Percentiles rank a stretch among this genome's conserved stretches.
These are phyloP conservation scores for Sinocyclocheilus anshuiensis DNA, from an alignment of 2,113 vertebrate genomes.

Conservation along the genomic window DNA sequence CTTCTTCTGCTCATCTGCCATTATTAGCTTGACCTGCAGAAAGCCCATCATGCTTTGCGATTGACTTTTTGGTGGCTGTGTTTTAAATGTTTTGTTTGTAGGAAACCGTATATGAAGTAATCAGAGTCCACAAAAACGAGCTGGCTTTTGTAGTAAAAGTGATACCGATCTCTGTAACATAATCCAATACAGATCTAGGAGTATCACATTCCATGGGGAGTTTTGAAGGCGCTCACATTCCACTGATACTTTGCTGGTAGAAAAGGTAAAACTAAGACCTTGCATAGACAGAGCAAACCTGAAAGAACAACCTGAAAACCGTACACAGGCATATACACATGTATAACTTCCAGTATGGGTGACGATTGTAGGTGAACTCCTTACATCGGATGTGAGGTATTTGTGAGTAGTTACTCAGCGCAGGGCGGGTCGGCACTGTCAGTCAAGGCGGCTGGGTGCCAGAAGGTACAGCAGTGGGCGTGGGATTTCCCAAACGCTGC, in stretches of 20 bases:
- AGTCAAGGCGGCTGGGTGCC: conserved; percentile 14
- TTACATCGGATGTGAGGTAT: not conserved
- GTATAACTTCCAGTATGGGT: not conserved
- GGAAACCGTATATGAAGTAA: conserved; percentile 33
- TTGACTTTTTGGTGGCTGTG: not conserved
- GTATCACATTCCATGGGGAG: not conserved
- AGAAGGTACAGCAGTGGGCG: conserved; percentile 28
- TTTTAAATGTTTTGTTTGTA: conserved; percentile 1
- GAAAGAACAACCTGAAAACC: not conserved
- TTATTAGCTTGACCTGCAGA: not conserved
- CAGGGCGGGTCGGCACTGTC: conserved; percentile 24
- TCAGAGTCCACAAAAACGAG: conserved; percentile 13
- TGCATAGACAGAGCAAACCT: not conserved
- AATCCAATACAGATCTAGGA: conserved; percentile 8
- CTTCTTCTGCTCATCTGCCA: too few relatives aligned
- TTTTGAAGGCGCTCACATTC: not conserved
- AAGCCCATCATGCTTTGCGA: not conserved
- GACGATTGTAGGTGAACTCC: not conserved
- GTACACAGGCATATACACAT: not conserved
- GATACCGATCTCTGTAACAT: conserved; percentile 28
- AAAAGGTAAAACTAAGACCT: not conserved
- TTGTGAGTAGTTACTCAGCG: conserved; percentile 21
- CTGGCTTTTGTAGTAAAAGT: conserved; percentile 18
- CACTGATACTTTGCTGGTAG: conserved; percentile 7
- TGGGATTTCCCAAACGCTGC: conserved; percentile 4